Conservation (phyloP, 2,113 vertebrate species). For the Podiceps cristatus region DNA sequence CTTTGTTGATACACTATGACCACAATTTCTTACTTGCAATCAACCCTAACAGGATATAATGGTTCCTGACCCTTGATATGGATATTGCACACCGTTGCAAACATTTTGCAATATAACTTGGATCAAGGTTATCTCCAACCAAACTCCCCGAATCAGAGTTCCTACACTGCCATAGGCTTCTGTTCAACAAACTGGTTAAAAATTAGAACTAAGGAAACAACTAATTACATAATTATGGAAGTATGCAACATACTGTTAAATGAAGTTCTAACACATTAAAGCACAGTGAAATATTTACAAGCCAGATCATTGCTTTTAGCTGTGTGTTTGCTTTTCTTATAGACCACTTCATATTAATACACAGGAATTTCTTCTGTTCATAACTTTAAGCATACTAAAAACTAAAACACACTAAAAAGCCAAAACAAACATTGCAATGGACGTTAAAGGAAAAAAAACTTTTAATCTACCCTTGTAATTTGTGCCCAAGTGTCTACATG, state of each 20-base stretch:
- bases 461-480: neutral
- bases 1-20: neutral
- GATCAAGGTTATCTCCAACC: neutral
- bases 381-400: constrained; percentile 39
- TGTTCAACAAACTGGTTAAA: neutral
- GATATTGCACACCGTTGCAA: neutral
- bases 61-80: neutral
- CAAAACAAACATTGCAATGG: constrained; percentile 67
- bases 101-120: neutral
- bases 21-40: neutral
- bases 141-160: neutral
- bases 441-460: neutral
- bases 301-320: neutral
- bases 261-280: neutral
- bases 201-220: neutral
- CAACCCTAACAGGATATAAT: neutral
- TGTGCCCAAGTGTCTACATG: constrained; percentile 47
- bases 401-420: constrained; percentile 2
- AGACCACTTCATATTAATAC: neutral
- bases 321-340: neutral
- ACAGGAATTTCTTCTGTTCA: constrained; percentile 57
- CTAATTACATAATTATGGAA: neutral
- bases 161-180: neutral
- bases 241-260: neutral
- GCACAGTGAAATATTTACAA: neutral